phyloP scores from a whole-genome alignment of 2,888 invertebrate genomes.

The Apamea crenata region DNA sequence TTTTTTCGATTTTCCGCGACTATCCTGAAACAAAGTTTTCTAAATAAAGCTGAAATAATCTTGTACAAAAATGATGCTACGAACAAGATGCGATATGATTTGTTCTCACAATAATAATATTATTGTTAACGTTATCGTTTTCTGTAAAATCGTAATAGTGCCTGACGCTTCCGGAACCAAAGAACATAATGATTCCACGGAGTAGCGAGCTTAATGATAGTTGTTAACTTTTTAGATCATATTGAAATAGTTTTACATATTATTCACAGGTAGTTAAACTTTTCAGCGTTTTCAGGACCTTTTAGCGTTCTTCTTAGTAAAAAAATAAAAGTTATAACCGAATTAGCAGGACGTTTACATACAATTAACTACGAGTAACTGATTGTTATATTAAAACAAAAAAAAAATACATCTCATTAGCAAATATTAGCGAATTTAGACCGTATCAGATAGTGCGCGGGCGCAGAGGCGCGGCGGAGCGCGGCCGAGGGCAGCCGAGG shows the following conservation, averaged over 20 bases:
- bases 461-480: slow-evolving; percentile 63
- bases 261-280: slow-evolving; percentile 11
- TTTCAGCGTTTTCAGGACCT: background rate
- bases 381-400: slow-evolving; percentile 2
- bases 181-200: slow-evolving; percentile 30
- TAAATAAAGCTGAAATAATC: background rate
- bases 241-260: slow-evolving; percentile 29
- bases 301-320: background rate
- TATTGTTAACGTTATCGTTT: slow-evolving; percentile 20
- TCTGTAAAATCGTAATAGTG: slow-evolving; percentile 32
- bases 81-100: background rate
- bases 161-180: slow-evolving; percentile 24
- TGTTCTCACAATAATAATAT: slow-evolving; percentile 7
- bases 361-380: slow-evolving; percentile 5
- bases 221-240: slow-evolving; percentile 16
- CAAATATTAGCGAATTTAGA: slow-evolving; percentile 59
- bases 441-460: slow-evolving; percentile 50
- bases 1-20: background rate
- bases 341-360: background rate
- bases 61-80: background rate
- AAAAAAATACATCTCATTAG: slow-evolving; percentile 50
- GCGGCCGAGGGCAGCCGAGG: slow-evolving; percentile 64
- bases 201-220: slow-evolving; percentile 5
- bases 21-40: background rate
- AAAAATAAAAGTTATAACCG: background rate